A percentile compares a stretch with the other conserved stretches of the same genome.
These are phyloP conservation scores for Chrysolina oricalcia DNA, from an alignment of 2,888 invertebrate species.

Conservation along the genomic window DNA sequence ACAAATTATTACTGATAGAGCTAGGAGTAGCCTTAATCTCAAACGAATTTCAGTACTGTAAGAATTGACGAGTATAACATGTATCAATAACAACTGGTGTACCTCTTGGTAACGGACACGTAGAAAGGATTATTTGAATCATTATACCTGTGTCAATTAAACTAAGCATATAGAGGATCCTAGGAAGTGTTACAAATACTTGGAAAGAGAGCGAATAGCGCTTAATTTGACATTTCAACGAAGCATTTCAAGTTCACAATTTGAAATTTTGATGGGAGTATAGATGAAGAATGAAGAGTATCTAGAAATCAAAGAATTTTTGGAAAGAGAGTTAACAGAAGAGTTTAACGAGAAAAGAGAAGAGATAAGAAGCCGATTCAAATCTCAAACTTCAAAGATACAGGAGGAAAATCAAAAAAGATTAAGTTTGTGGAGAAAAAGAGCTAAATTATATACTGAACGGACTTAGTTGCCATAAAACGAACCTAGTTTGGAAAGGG, in stretches of 20 bases:
- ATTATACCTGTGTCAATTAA: conserved; percentile 42
- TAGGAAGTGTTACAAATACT: too few species aligned
- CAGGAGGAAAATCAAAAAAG: too few species aligned
- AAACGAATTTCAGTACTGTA: conserved; percentile 64
- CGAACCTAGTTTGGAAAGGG: too few species aligned
- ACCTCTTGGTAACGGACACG: conserved; percentile 66
- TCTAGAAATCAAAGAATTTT: conserved; percentile 60
- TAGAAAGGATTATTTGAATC: conserved; percentile 57
- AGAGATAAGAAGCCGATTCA: too few species aligned
- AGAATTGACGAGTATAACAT: conserved; percentile 60
- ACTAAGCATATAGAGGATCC: conserved; percentile 41
- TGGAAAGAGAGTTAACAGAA: conserved; percentile 38
- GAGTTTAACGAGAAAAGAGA: conserved; percentile 44
- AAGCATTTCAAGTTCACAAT: conserved; percentile 38
- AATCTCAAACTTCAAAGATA: too few species aligned
- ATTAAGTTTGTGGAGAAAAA: too few species aligned
- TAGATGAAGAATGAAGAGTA: conserved; percentile 56
- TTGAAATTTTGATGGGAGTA: conserved; percentile 57
- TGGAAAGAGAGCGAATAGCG: too few species aligned
- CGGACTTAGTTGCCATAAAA: too few species aligned
- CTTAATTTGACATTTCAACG: not conserved
- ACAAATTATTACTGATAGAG: conserved; percentile 64
- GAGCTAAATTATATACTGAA: too few species aligned
- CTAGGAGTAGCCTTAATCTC: conserved; percentile 67
- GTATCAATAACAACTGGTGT: too few species aligned